phyloP scores from a whole-genome alignment of 2,888 invertebrate genomes.

The Athalia circularis region DNA sequence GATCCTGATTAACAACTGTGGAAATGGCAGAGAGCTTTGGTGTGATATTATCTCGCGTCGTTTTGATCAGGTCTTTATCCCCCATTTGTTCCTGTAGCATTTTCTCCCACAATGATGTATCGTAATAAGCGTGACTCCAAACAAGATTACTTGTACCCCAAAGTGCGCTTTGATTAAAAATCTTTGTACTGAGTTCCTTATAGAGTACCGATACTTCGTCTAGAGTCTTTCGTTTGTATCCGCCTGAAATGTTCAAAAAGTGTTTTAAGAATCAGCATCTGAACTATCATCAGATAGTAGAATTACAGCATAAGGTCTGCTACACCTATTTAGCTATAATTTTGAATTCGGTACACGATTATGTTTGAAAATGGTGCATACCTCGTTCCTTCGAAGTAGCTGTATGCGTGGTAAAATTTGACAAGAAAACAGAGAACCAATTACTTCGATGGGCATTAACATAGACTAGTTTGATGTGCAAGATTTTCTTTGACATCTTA shows the following conservation, averaged over 20 bases:
- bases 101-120: conserved; percentile 88
- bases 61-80: conserved; percentile 79
- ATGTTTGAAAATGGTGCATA: too few relatives aligned
- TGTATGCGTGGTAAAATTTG: too few relatives aligned
- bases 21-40: conserved; percentile 87
- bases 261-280: too few relatives aligned
- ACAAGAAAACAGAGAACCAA: too few relatives aligned
- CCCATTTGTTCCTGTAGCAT: conserved; percentile 82
- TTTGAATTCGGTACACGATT: too few relatives aligned
- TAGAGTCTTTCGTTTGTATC: conserved; percentile 77
- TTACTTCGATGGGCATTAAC: too few relatives aligned
- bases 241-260: conserved; percentile 70
- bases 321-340: too few relatives aligned
- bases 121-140: conserved; percentile 93
- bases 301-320: too few relatives aligned
- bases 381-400: too few relatives aligned
- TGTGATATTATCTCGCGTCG: conserved; percentile 75
- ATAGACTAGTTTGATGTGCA: too few relatives aligned
- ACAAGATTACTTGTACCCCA: conserved; percentile 85
- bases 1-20: conserved; percentile 85
- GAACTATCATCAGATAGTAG: too few relatives aligned
- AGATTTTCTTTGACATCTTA: too few relatives aligned
- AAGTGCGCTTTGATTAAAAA: conserved; percentile 81
- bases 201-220: conserved; percentile 79
- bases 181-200: conserved; percentile 78